Evolutionary conservation across 1,140 invertebrate genomes (phyloP).

Genomic region (Penaeus vannamei): DNA sequence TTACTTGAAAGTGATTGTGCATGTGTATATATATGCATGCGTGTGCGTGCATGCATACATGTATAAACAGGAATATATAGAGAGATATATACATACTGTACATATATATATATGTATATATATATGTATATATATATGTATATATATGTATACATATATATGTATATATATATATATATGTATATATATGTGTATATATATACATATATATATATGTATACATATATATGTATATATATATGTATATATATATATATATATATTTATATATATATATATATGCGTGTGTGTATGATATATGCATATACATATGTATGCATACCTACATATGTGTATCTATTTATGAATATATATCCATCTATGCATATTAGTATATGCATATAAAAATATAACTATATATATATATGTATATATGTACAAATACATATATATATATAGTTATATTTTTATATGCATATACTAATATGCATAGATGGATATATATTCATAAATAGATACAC

Average conservation of each 20-base stretch:
- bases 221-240: conserved; percentile 37
- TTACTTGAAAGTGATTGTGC: too few species aligned
- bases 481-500: too few species aligned
- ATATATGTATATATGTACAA: too few species aligned
- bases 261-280: conserved; percentile 8
- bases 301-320: neutral
- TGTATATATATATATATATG: conserved; percentile 1
- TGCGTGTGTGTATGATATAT: neutral
- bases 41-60: neutral
- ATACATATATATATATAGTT: too few species aligned
- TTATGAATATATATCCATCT: too few species aligned
- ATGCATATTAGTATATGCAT: too few species aligned
- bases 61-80: too few species aligned
- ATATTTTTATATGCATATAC: too few species aligned
- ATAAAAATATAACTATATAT: too few species aligned
- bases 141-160: neutral
- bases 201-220: neutral
- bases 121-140: neutral
- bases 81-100: neutral
- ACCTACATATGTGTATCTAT: neutral
- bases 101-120: conserved; percentile 2
- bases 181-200: conserved; percentile 10
- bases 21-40: too few species aligned
- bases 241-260: conserved; percentile 37
- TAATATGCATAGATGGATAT: too few species aligned